These are phyloP conservation scores for Campodea augens DNA, from an alignment of 1,140 invertebrate species.

Conservation along the genomic window DNA sequence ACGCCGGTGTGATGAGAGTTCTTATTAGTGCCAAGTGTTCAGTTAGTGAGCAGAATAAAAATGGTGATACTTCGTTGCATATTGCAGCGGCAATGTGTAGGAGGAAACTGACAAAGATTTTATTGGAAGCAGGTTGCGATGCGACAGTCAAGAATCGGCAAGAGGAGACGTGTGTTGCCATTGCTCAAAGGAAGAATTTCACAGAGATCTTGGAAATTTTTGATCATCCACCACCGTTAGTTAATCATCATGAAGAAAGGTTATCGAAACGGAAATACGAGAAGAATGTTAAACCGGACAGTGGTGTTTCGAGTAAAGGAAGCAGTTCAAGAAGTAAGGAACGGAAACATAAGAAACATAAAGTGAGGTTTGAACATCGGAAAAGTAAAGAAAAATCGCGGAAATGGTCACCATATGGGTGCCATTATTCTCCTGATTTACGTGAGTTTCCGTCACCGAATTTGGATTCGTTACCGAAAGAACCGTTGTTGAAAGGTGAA, in stretches of 20 bases:
- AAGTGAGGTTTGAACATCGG: neutral
- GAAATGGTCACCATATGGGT: slow-evolving; percentile 72
- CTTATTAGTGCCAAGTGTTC: slow-evolving; percentile 73
- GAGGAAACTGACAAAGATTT: slow-evolving; percentile 73
- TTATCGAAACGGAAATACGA: slow-evolving; percentile 14
- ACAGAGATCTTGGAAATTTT: slow-evolving; percentile 61
- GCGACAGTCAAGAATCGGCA: slow-evolving; percentile 65
- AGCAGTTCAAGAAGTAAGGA: slow-evolving; percentile 18
- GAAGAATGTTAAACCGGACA: slow-evolving; percentile 22
- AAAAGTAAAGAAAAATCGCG: slow-evolving; percentile 15
- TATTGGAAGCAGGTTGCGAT: slow-evolving; percentile 70
- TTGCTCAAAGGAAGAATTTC: slow-evolving; percentile 67
- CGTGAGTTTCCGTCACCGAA: slow-evolving; percentile 65
- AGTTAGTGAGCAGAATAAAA: slow-evolving; percentile 83
- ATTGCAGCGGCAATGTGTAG: slow-evolving; percentile 85
- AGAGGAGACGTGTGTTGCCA: slow-evolving; percentile 74
- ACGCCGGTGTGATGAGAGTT: slow-evolving; percentile 86
- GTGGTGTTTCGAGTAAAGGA: slow-evolving; percentile 27
- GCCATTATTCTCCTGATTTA: slow-evolving; percentile 65
- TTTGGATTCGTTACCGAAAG: slow-evolving; percentile 60
- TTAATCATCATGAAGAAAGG: slow-evolving; percentile 13
- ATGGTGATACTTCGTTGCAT: slow-evolving; percentile 84
- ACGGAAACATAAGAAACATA: slow-evolving; percentile 15
- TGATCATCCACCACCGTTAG: slow-evolving; percentile 34
- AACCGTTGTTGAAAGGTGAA: slow-evolving; percentile 68